A percentile compares a stretch with the other conserved stretches of the same genome.
Conservation (phyloP, 2,797 vertebrate genomes). For the Eospalax fontanierii region DNA sequence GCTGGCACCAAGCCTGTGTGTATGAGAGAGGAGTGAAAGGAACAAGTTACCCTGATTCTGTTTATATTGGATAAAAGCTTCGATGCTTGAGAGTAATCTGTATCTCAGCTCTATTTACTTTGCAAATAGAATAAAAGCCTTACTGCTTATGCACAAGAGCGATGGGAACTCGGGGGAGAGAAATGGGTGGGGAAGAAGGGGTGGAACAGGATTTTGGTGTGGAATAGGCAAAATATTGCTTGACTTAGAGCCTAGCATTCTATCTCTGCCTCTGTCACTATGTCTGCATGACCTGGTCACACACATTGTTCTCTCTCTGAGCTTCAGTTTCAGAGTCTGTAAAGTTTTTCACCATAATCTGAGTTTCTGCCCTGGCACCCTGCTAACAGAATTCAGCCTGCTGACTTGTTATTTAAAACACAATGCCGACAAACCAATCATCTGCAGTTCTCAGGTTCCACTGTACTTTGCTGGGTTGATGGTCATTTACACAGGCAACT, state of each 20-base stretch:
- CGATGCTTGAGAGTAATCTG: conserved; percentile 74
- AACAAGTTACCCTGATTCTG: conserved; percentile 77
- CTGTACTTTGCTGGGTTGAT: not conserved
- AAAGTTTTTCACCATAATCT: conserved; percentile 46
- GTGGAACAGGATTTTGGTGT: not conserved
- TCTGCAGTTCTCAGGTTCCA: not conserved
- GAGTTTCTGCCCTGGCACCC: conserved; percentile 45
- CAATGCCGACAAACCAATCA: not conserved
- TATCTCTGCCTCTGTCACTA: not conserved
- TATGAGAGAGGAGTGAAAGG: conserved; percentile 38
- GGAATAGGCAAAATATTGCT: not conserved
- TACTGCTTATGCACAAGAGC: not conserved
- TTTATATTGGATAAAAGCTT: conserved; percentile 82
- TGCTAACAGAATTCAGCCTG: conserved; percentile 39
- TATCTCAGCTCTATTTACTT: conserved; percentile 79
- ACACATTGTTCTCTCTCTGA: not conserved
- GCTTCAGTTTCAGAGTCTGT: conserved; percentile 48
- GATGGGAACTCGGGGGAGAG: not conserved
- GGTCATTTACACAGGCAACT: not conserved
- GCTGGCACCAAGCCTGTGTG: conserved; percentile 34
- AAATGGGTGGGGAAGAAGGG: not conserved
- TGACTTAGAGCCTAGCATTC: not conserved
- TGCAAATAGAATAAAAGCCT: conserved; percentile 79
- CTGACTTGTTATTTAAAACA: conserved; percentile 2
- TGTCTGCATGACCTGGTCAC: not conserved